Conservation (phyloP, 92 coral and sea anemone genomes). For the Palythoa grandis region DNA sequence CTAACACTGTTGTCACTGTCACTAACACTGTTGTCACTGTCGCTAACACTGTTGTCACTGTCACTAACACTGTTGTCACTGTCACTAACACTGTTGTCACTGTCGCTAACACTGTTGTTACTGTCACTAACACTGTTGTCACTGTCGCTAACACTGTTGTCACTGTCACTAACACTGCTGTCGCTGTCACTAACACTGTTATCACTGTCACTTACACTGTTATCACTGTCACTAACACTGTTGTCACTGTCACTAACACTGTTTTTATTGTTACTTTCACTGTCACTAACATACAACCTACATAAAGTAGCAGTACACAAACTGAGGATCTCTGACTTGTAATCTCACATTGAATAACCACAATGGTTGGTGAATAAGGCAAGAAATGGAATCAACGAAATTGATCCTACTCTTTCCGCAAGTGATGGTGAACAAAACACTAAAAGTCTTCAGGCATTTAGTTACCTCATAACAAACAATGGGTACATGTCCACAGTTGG, state of each 20-base stretch:
- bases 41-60: neutral
- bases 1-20: neutral
- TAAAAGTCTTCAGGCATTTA: neutral
- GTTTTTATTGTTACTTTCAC: neutral
- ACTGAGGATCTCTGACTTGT: neutral
- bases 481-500: slow-evolving; percentile 87
- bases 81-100: neutral
- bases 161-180: neutral
- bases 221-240: neutral
- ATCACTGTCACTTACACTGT: neutral
- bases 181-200: neutral
- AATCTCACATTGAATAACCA: too few species aligned
- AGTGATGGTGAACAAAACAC: neutral
- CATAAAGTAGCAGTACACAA: neutral
- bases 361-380: too few species aligned
- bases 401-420: neutral
- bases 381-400: too few species aligned
- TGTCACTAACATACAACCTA: neutral
- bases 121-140: neutral
- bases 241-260: neutral
- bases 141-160: neutral
- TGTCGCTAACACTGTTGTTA: neutral
- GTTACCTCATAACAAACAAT: slow-evolving; percentile 88
- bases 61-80: neutral
- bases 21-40: neutral